Percentiles rank a stretch among this genome's conserved stretches.
Conservation (phyloP, 2,113 vertebrate species). For the Mustelus asterias region DNA sequence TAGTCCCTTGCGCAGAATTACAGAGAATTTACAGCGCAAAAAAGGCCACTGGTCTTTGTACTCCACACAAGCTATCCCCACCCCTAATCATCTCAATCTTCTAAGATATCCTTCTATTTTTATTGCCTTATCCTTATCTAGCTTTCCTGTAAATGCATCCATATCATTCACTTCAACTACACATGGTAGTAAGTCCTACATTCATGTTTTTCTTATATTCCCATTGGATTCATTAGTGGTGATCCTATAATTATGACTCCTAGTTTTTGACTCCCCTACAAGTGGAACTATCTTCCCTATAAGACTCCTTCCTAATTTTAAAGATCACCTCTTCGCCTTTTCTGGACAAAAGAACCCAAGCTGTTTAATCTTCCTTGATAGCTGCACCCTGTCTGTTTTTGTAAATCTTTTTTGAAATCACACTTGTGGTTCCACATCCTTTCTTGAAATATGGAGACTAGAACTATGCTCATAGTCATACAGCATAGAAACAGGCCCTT, state of each 20-base stretch:
- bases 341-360: background rate
- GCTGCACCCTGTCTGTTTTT: background rate
- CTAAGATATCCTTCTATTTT: background rate
- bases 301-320: background rate
- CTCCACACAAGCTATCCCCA: background rate
- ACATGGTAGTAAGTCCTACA: background rate
- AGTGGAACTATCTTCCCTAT: background rate
- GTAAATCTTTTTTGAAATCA: background rate
- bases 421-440: background rate
- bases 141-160: background rate
- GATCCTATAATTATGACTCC: background rate
- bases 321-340: background rate
- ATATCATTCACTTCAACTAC: background rate
- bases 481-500: too few species aligned
- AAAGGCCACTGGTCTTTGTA: background rate
- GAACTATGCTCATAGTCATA: background rate
- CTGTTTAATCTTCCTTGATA: background rate
- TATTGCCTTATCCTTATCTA: background rate
- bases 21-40: background rate
- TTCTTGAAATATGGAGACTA: background rate
- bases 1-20: background rate
- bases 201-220: background rate
- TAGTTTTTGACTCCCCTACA: background rate
- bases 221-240: background rate
- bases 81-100: background rate